These are phyloP conservation scores for Crypturellus undulatus DNA, from an alignment of 2,113 vertebrate species.

Conservation along the genomic window DNA sequence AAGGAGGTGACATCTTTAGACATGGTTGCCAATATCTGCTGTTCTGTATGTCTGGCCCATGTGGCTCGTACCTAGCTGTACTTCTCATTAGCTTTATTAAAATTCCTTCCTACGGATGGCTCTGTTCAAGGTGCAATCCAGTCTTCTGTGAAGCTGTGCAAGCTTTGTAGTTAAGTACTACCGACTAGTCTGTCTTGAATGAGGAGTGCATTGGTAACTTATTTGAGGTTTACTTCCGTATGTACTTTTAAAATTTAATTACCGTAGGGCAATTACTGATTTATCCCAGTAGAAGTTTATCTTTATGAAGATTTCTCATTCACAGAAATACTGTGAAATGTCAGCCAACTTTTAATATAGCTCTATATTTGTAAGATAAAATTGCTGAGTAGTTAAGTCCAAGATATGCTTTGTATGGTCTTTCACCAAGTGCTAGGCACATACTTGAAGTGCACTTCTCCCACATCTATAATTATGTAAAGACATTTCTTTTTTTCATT, in stretches of 20 bases:
- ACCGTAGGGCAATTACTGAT: neutral
- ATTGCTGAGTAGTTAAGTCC: slow-evolving; percentile 31
- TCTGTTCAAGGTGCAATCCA: neutral
- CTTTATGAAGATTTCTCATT: neutral
- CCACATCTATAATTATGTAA: neutral
- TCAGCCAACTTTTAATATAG: neutral
- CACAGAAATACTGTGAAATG: neutral
- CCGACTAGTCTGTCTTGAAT: neutral
- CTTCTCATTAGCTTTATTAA: neutral
- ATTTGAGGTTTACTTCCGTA: neutral
- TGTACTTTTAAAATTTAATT: slow-evolving; percentile 21
- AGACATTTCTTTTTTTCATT: neutral
- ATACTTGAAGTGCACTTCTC: neutral
- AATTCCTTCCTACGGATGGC: neutral
- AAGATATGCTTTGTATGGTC: neutral
- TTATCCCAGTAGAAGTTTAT: slow-evolving; percentile 14
- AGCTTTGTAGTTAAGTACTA: neutral
- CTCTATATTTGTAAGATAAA: neutral
- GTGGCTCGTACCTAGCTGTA: neutral
- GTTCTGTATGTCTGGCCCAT: neutral
- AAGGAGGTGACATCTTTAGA: neutral
- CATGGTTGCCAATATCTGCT: neutral
- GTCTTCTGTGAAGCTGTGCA: accelerated
- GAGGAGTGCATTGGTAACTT: neutral
- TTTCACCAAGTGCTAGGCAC: neutral